Evolutionary conservation across 1,140 invertebrate species (phyloP).

Genomic region (Gryon sp.): DNA sequence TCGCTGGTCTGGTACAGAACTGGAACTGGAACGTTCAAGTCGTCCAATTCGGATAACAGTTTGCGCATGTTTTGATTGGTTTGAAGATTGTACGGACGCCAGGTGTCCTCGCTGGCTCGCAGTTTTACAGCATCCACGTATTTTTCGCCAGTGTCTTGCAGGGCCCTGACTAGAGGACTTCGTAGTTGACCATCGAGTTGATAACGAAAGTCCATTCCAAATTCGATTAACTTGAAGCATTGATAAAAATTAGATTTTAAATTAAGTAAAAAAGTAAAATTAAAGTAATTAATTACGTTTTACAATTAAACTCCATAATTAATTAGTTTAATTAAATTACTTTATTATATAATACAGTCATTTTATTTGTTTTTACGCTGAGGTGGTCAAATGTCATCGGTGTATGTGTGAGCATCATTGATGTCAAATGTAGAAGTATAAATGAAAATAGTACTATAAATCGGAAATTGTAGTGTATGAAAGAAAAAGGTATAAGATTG

Average conservation of each 20-base stretch:
- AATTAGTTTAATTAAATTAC: no score
- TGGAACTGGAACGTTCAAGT: slow-evolving; percentile 74
- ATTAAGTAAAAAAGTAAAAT: no score
- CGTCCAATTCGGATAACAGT: slow-evolving; percentile 77
- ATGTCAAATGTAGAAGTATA: no score
- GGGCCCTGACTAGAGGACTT: slow-evolving; percentile 82
- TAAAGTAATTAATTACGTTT: no score
- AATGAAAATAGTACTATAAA: no score
- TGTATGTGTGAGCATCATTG: no score
- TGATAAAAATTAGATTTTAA: slow-evolving; percentile 64
- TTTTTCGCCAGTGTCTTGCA: slow-evolving; percentile 87
- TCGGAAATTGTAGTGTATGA: no score
- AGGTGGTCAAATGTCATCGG: no score
- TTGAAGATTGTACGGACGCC: slow-evolving; percentile 85
- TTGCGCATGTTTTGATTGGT: slow-evolving; percentile 80
- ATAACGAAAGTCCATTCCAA: slow-evolving; percentile 91
- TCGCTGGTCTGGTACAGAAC: slow-evolving; percentile 79
- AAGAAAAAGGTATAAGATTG: no score
- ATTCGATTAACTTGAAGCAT: slow-evolving; percentile 84
- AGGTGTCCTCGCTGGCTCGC: slow-evolving; percentile 85
- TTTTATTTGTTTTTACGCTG: no score
- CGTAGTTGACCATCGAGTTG: slow-evolving; percentile 89
- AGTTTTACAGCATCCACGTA: slow-evolving; percentile 87
- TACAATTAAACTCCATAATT: no score
- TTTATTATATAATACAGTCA: no score